These are phyloP conservation scores for Pomatorhinus ruficollis DNA, from an alignment of 2,113 vertebrate genomes.

Conservation along the genomic window DNA sequence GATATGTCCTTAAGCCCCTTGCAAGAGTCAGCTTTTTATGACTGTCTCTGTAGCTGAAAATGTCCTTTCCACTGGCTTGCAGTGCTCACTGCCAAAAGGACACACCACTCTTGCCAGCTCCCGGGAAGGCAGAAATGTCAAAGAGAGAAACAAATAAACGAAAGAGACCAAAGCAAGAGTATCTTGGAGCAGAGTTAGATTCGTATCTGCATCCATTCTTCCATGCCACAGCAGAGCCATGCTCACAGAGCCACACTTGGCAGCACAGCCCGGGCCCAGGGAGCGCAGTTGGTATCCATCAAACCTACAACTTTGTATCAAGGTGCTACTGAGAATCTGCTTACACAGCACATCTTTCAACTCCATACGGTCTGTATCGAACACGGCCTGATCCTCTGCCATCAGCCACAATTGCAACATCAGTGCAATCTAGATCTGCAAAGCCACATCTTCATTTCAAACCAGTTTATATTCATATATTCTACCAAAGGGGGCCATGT, in stretches of 20 bases:
- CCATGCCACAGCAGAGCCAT: background rate
- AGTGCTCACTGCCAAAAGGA: constrained; percentile 19
- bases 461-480: background rate
- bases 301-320: background rate
- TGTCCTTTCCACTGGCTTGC: constrained; percentile 44
- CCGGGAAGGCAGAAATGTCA: constrained; percentile 40
- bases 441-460: constrained; percentile 8
- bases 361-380: background rate
- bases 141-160: constrained; percentile 5
- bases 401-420: background rate
- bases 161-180: background rate
- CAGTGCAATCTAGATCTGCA: constrained; percentile 7
- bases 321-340: constrained; percentile 8
- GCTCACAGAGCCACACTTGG: background rate
- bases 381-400: background rate
- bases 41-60: background rate
- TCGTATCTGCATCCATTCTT: background rate
- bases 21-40: constrained; percentile 20
- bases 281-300: background rate
- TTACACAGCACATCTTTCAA: background rate
- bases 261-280: background rate
- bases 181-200: constrained; percentile 1
- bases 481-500: background rate
- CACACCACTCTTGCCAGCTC: constrained; percentile 43
- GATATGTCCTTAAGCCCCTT: background rate